Base-by-base conservation (phyloP, 1,140 invertebrate genomes). In the Brachionus sp. region DNA sequence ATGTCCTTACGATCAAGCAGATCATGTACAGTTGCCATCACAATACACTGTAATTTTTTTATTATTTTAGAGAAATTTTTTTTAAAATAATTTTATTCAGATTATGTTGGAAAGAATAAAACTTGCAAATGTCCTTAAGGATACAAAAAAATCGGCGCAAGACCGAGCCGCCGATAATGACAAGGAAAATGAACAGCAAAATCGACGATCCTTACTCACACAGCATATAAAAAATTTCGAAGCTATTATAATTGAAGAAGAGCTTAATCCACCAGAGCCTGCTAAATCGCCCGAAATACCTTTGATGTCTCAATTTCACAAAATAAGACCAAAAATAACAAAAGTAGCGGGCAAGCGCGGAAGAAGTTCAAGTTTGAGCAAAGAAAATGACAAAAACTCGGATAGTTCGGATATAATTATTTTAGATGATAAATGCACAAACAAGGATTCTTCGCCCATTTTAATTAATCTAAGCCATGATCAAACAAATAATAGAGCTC, bases 71-170 rank as follows among this genome's bases (percentile, higher is more conserved):
- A n/a, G n/a, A n/a, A 10, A 29, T 5, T 64, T 64, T 29, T 64
- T 25, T 23, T 64, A 29, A 64, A 64, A 3, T 10, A 1, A 2
- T 64, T 33, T 64, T 25, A 25, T 64, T 29, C 10, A 66, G 66
- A 80, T 80, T 39, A 37, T 80, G 7, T 35, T 80, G n/a, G 77
- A 80, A 16, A 13, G 77, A 44, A 62, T 80, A 42, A 80, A 80
- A 25, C 50, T 80, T 13, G 77, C 77, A 2, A 62, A 57, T 19
- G 16, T 80, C 9, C 33, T 80, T 10, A 75, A 46, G 25, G 70
- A 75, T 12, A 42, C 70, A 23, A 42, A 44, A 35, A 75, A 75
- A 33, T 44, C 16, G 4, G 7, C 19, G 5, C 44, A 75, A 29
- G 39, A 75, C 5, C 16, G 16, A 23, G 7, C 39, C 12, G 7